phyloP scores from a whole-genome alignment of 2,888 invertebrate genomes.

The Pyrochroa serraticornis region DNA sequence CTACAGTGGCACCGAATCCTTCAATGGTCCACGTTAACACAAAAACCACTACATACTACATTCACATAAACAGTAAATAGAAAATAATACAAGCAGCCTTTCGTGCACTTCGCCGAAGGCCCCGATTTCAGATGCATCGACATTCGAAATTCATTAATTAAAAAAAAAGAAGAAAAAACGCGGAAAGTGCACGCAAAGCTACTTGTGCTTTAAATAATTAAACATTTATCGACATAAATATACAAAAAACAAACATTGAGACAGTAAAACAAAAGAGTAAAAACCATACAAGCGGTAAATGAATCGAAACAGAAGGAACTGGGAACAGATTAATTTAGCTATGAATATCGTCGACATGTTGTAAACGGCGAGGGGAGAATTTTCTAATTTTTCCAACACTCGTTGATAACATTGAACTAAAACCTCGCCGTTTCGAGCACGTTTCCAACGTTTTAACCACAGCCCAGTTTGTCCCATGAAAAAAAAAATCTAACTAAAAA shows the following conservation, averaged over 20 bases:
- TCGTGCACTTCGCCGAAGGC: neutral
- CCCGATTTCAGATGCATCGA: neutral
- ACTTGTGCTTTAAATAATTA: constrained; percentile 13
- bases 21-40: constrained; percentile 7
- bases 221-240: constrained; percentile 25
- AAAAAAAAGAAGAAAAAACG: neutral
- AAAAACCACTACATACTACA: constrained; percentile 35
- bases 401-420: too few relatives aligned
- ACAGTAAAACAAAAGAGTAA: neutral
- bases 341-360: constrained; percentile 5
- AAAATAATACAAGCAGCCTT: constrained; percentile 6
- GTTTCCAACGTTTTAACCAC: constrained; percentile 29
- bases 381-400: constrained; percentile 31
- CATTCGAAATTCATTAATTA: constrained; percentile 27
- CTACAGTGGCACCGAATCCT: constrained; percentile 17
- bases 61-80: constrained; percentile 31
- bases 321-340: constrained; percentile 12
- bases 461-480: constrained; percentile 31
- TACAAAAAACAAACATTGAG: constrained; percentile 17
- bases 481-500: neutral
- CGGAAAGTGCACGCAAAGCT: too few relatives aligned
- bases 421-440: too few relatives aligned
- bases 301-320: constrained; percentile 6
- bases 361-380: constrained; percentile 9
- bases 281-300: constrained; percentile 8